Evolutionary conservation across 2,888 invertebrate genomes (phyloP), one percentile per base, ranked within the genome.

Genomic region (Monoplex corrugatus): DNA sequence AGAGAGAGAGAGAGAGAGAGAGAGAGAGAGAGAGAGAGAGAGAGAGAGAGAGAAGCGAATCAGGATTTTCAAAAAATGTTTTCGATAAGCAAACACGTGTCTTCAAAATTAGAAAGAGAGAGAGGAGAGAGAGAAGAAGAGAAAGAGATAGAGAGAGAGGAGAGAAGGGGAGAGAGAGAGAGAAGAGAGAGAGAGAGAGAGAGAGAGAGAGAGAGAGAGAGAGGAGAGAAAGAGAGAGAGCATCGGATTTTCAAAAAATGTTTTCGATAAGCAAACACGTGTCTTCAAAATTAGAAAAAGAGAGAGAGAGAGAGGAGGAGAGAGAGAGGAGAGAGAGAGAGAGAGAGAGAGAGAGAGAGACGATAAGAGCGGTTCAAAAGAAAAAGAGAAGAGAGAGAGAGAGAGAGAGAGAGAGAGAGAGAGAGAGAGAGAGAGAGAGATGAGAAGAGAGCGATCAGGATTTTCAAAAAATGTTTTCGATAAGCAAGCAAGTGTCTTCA

Each of bases 101-200:
- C n/a, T n/a, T n/a, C n/a, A n/a, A n/a, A n/a, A n/a, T n/a, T n/a
- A n/a, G n/a, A n/a, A n/a, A n/a, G n/a, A n/a, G 68, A 68, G 68
- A 50, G 50, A 50, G 50, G 50, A 50, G 50, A 50, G 50, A 50
- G 50, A 50, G 50, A 50, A 16, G 16, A 16, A 50, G 50, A 68
- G 23, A 2, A 10, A 72, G 28, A n/a, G 72, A n/a, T 1, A n/a
- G 72, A n/a, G 68, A 28, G 68, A 68, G 72, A 32, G 10, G 72
- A n/a, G 23, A n/a, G 72, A n/a, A 32, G 32, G 10, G 32, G 50
- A n/a, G n/a, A 2, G n/a, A n/a, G 28, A n/a, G n/a, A 72, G 10
- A 72, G 72, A n/a, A 72, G 72, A 72, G 72, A n/a, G n/a, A n/a
- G 72, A n/a, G 72, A 19, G n/a, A n/a, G 72, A 72, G 72, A n/a